Evolutionary conservation across 1,140 invertebrate genomes (phyloP), one percentile per base, ranked within the genome.

Genomic region (Sitobion miscanthi): DNA sequence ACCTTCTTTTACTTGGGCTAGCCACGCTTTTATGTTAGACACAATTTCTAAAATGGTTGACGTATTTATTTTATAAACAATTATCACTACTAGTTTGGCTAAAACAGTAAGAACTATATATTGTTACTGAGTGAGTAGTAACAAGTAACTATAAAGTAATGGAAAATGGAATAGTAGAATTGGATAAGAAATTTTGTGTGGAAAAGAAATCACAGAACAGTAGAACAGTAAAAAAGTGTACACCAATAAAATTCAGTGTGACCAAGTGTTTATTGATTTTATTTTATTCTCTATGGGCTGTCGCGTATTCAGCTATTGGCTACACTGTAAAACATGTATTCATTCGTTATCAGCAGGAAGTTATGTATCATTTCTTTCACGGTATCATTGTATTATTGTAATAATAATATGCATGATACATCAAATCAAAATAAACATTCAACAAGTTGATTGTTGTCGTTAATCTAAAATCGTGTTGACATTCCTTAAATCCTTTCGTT

Each of bases 1-100:
- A 93, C 93, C 86, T 90, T 89, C 57, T 90, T 88, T 93, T 93
- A 93, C 86, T 89, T 93, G 93, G 91, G 91, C 91, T 93, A 93
- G 91, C 91, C 91, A 93, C 91, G 91, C 91, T 93, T 93, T 93
- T 54, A 93, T 17, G 82, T 85, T 57, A 21, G 47, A 45, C 77
- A 54, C 82, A 93, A 83, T 93, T 92, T 83, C 42, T 57, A 42
- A 57, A 89, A 57, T 54, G 14, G 25, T 38, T 89, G 88, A 57
- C 17, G 7, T 35, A 89, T 89, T 25, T 47, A 17, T 47, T 54
- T 54, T 20, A 57, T 35, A 35, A 88, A 88, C 9, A 21, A 54
- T 54, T 1, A 7, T 52, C n/a, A 35, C 4, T 25, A 89, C 9
- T 35, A 89, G 25, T 42, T 57, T 14, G 49, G 42, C 88, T 54